Percentiles rank a stretch among this genome's conserved stretches.
These are phyloP conservation scores for Albula glossodonta DNA, from an alignment of 2,113 vertebrate genomes.

Conservation along the genomic window DNA sequence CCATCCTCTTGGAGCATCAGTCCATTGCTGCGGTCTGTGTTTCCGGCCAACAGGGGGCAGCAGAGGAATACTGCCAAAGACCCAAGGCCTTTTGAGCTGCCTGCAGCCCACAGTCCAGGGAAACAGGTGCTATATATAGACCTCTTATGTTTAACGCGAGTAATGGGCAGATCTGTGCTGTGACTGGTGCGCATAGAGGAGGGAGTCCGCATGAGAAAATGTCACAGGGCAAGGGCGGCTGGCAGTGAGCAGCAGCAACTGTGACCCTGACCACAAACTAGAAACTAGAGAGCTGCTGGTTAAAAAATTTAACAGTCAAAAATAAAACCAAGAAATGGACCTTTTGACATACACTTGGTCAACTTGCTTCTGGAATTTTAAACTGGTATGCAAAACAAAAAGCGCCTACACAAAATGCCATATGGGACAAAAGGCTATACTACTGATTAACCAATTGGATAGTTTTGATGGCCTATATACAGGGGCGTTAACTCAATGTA, in stretches of 20 bases:
- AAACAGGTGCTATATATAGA: conserved; percentile 51
- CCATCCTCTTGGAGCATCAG: not conserved
- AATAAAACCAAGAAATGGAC: too few species aligned
- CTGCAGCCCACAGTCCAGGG: conserved; percentile 20
- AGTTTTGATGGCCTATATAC: too few species aligned
- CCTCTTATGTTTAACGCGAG: not conserved
- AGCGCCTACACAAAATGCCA: too few species aligned
- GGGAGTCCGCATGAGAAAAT: not conserved
- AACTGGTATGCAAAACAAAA: too few species aligned
- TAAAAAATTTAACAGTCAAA: not conserved
- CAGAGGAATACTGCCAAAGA: conserved; percentile 49
- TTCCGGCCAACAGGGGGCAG: conserved; percentile 78
- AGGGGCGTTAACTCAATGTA: too few species aligned
- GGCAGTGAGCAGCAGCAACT: not conserved
- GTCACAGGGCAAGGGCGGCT: not conserved
- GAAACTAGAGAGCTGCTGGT: not conserved
- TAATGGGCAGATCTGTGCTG: not conserved
- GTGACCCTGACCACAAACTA: not conserved
- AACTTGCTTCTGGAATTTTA: too few species aligned
- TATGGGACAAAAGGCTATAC: too few species aligned
- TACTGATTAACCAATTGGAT: too few species aligned
- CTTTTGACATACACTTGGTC: too few species aligned
- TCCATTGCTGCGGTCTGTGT: not conserved
- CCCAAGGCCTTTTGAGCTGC: not conserved
- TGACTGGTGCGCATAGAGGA: not conserved